A percentile compares a stretch with the other conserved stretches of the same genome.
phyloP scores from a whole-genome alignment of 2,113 vertebrate species.

The Ifrita kowaldi region DNA sequence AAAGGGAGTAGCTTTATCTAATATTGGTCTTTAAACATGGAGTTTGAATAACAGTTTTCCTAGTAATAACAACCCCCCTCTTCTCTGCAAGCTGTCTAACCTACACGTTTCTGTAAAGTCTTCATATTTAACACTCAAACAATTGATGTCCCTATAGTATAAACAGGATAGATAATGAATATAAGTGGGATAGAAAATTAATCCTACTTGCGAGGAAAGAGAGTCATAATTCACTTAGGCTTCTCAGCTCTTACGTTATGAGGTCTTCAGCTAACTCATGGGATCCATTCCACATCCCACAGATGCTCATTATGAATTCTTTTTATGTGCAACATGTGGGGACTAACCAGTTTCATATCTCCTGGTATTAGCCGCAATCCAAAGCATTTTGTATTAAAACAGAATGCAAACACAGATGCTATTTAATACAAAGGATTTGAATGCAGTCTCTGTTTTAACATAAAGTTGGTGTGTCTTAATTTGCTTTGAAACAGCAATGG shows the following conservation, averaged over 20 bases:
- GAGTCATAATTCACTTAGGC: constrained; percentile 75
- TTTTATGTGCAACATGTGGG: constrained; percentile 81
- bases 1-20: constrained; percentile 18
- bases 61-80: background rate
- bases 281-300: constrained; percentile 72
- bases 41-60: constrained; percentile 19
- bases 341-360: constrained; percentile 81
- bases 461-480: constrained; percentile 60
- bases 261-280: constrained; percentile 73
- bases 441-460: constrained; percentile 49
- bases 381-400: constrained; percentile 79
- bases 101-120: constrained; percentile 39
- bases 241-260: constrained; percentile 70
- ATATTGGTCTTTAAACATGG: constrained; percentile 1
- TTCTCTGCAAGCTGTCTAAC: background rate
- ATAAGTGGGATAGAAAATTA: constrained; percentile 68
- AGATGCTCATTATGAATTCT: constrained; percentile 82
- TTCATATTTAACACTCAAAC: constrained; percentile 60
- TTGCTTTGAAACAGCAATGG: constrained; percentile 44
- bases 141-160: constrained; percentile 63
- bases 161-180: constrained; percentile 73
- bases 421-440: constrained; percentile 67
- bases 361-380: constrained; percentile 78
- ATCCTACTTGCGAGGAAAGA: constrained; percentile 63
- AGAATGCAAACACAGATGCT: constrained; percentile 73